Conservation (phyloP, 1,140 invertebrate genomes). For the Nasonia vitripennis region DNA sequence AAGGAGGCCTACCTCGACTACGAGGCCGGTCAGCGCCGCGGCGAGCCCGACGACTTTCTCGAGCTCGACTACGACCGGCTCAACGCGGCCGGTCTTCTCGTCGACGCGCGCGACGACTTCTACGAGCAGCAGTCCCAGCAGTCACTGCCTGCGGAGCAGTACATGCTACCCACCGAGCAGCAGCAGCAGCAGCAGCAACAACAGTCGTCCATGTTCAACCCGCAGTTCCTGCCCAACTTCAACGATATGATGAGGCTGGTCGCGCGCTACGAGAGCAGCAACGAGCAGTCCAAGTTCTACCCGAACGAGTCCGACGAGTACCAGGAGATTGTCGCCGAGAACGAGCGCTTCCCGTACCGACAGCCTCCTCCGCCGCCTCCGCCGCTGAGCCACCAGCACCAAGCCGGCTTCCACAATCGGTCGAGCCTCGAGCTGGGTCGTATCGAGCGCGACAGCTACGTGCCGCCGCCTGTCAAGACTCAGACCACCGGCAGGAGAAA, state of each 20-base stretch:
- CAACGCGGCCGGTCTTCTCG: constrained; percentile 43
- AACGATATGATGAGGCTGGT: constrained; percentile 69
- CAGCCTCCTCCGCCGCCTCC: constrained; percentile 23
- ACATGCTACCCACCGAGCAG: constrained; percentile 66
- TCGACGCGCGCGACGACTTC: constrained; percentile 53
- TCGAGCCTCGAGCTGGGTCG: constrained; percentile 51
- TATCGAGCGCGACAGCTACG: constrained; percentile 55
- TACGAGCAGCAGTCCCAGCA: constrained; percentile 40
- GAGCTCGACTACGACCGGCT: constrained; percentile 50
- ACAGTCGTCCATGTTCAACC: constrained; percentile 66
- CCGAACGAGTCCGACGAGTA: constrained; percentile 58
- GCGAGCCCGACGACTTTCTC: constrained; percentile 24
- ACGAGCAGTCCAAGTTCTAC: constrained; percentile 54
- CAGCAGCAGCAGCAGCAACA: constrained; percentile 53
- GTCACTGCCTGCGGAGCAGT: constrained; percentile 59
- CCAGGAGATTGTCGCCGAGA: constrained; percentile 55
- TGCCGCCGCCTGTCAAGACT: constrained; percentile 46
- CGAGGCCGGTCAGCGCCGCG: constrained; percentile 21
- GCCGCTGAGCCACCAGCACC: constrained; percentile 44
- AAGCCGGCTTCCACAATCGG: constrained; percentile 54
- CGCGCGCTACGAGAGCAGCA: constrained; percentile 54
- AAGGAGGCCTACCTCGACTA: constrained; percentile 37
- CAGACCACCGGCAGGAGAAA: constrained; percentile 53
- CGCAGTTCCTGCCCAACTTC: constrained; percentile 70
- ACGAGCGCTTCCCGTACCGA: constrained; percentile 26